Base-by-base conservation (phyloP, 2,888 invertebrate species). In the Dromius quadrimaculatus region DNA sequence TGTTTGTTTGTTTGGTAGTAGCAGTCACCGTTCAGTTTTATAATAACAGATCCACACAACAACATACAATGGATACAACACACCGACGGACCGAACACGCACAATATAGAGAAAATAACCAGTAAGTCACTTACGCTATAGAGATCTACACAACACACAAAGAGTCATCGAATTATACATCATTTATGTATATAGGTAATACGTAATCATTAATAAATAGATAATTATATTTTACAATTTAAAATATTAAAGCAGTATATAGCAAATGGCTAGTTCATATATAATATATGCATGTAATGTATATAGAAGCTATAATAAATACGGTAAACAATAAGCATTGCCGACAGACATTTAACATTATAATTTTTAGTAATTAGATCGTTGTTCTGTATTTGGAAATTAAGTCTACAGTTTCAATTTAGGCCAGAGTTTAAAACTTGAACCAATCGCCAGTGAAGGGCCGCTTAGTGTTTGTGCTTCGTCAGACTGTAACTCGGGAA, bases 141-240 rank as follows among this genome's bases (percentile, higher is more conserved):
- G 80, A 81, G 80, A 81, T 81, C 82, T 83, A 83, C 82, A 82
- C 82, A 82, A 82, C 81, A 83, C 83, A 82, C 82, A 83, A 82
- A 83, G 82, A 82, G 80, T 75, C 76, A 78, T 70, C 69, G 69
- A 70, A 70, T 70, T 70, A 62, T 70, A 70, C 69, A 70, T 62
- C 62, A 70, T 70, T 45, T 59, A 62, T 70, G 69, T 62, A 70
- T 70, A 78, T 80, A 79, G 80, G 79, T 79, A 78, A 78, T 79
- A 75, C 76, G 76, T 78, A 79, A 79, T 79, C 76, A 78, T 78
- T 75, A 77, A 77, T 76, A 75, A 73, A 72, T 73, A 73, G 57
- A 72, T 72, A 70, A 64, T 74, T 75, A 77, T 74, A 75, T 74
- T 75, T 76, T 78, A 77, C 75, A 72, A 70, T 65, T 73, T 66